These are phyloP conservation scores for Leuciscus idus DNA, from an alignment of 2,113 vertebrate species.

Conservation along the genomic window DNA sequence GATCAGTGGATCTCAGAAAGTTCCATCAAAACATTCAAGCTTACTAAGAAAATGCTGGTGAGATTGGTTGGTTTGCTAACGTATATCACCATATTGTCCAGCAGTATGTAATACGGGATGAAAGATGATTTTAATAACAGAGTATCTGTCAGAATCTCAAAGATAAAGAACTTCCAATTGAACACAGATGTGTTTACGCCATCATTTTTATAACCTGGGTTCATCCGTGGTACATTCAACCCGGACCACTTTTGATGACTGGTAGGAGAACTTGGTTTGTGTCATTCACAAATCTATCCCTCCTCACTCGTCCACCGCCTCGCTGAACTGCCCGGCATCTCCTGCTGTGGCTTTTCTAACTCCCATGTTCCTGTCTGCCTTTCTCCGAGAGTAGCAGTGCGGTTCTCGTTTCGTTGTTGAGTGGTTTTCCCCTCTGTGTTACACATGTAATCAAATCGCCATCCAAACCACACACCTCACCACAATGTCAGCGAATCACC, in stretches of 20 bases:
- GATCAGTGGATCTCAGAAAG: conserved; percentile 26
- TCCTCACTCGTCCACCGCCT: background rate
- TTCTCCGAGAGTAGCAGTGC: conserved; percentile 54
- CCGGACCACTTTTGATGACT: background rate
- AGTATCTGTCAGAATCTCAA: conserved; percentile 47
- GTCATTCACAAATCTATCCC: conserved; percentile 27
- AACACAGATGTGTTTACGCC: conserved; percentile 53
- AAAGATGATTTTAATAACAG: conserved; percentile 49
- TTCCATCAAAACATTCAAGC: conserved; percentile 18
- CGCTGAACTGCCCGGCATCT: conserved; percentile 30
- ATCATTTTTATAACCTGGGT: conserved; percentile 20
- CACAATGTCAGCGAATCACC: conserved; percentile 64
- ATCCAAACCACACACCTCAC: conserved; percentile 65
- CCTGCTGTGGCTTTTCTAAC: conserved; percentile 42
- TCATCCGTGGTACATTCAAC: conserved; percentile 9
- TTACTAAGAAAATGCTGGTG: background rate
- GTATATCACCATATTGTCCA: conserved; percentile 22
- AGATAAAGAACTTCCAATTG: conserved; percentile 54
- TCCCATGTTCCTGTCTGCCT: conserved; percentile 44
- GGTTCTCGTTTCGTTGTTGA: conserved; percentile 55
- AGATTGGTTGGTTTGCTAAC: background rate
- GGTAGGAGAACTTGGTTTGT: conserved; percentile 13
- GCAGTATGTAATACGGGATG: conserved; percentile 38
- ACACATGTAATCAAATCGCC: conserved; percentile 66
- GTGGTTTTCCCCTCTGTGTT: conserved; percentile 58